Evolutionary conservation across 2,113 vertebrate genomes (phyloP).

Genomic region (Aramus guarauna): DNA sequence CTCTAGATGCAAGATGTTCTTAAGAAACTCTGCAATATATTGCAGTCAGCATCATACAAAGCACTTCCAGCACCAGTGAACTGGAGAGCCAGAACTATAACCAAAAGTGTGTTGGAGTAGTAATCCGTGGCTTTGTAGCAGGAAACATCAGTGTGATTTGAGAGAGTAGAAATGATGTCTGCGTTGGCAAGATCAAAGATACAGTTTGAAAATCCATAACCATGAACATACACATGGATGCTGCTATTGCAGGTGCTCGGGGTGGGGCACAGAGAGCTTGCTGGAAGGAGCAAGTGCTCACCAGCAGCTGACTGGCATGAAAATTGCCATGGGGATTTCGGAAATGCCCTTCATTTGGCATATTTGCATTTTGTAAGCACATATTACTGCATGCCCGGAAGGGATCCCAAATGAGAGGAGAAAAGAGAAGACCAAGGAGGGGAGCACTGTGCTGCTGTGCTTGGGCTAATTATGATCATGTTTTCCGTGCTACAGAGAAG

Average conservation of each 20-base stretch:
- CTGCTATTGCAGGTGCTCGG: neutral
- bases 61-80: neutral
- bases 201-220: neutral
- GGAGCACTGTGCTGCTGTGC: neutral
- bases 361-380: neutral
- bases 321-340: neutral
- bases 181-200: accelerated
- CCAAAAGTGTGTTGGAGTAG: neutral
- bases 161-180: neutral
- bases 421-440: neutral
- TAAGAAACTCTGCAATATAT: neutral
- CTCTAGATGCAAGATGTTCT: neutral
- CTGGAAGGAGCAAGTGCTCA: neutral
- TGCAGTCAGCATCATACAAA: neutral
- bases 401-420: neutral
- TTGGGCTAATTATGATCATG: neutral
- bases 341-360: neutral
- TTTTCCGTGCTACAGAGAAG: neutral
- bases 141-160: neutral
- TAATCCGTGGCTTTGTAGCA: neutral
- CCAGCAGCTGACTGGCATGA: neutral
- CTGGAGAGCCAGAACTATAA: neutral
- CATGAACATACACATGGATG: accelerated
- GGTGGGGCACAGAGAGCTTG: neutral
- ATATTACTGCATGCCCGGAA: neutral